Evolutionary conservation across 2,797 vertebrate species (phyloP).

Genomic region (Trachops cirrhosus): DNA sequence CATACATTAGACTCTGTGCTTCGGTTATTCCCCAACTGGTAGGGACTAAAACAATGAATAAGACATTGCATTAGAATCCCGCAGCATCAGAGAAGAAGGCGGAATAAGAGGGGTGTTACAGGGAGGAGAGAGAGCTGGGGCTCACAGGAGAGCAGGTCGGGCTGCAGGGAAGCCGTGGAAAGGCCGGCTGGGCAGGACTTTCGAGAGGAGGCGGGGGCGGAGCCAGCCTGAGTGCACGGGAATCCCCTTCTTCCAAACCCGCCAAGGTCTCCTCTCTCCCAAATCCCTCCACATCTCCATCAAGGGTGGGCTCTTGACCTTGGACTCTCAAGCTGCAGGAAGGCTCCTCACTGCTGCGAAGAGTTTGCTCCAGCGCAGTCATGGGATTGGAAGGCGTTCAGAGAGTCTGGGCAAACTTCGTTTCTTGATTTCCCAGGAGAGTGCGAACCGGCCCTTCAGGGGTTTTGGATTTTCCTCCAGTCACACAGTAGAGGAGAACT

Average conservation of each 20-base stretch:
- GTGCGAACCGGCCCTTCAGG: not conserved
- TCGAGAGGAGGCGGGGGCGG: too few species aligned
- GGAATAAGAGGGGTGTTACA: too few species aligned
- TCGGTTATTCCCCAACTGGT: not conserved
- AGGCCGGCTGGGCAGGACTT: not conserved
- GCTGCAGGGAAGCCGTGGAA: not conserved
- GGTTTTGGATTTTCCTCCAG: not conserved
- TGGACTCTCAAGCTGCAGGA: not conserved
- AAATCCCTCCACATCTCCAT: too few species aligned
- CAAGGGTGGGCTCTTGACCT: not conserved
- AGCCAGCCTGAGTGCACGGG: too few species aligned
- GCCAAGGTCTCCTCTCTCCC: not conserved
- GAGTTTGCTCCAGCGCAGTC: not conserved
- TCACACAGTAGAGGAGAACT: not conserved
- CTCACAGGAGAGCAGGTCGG: too few species aligned
- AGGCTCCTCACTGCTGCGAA: not conserved
- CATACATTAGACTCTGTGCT: not conserved
- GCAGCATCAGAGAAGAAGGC: accelerated
- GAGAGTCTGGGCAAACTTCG: not conserved
- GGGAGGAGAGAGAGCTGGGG: not conserved
- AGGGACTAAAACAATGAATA: not conserved
- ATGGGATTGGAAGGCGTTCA: not conserved
- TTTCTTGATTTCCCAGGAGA: not conserved
- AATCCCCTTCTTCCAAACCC: too few species aligned
- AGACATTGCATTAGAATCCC: not conserved